These are phyloP conservation scores for Tuta absoluta DNA, from an alignment of 2,888 invertebrate genomes.

Conservation along the genomic window DNA sequence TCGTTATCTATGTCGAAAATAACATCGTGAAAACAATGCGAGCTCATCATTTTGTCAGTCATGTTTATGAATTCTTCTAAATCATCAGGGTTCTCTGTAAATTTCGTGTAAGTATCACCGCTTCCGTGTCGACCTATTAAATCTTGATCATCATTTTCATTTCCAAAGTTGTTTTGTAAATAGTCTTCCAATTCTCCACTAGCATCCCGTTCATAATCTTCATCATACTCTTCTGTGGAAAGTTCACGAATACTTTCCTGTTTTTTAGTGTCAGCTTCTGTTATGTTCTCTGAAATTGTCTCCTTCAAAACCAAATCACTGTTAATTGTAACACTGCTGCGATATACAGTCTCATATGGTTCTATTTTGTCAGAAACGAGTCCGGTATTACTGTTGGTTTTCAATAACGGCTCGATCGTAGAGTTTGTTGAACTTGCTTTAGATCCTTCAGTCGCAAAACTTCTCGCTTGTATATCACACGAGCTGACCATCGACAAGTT, in stretches of 20 bases:
- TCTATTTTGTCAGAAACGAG: conserved; percentile 38
- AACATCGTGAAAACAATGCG: conserved; percentile 43
- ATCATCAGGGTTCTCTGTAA: conserved; percentile 66
- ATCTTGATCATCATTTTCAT: conserved; percentile 43
- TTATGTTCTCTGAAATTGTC: background rate
- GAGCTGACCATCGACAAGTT: conserved; percentile 62
- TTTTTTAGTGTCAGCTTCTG: conserved; percentile 27
- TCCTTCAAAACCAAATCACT: background rate
- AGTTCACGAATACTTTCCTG: conserved; percentile 39
- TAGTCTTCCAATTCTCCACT: conserved; percentile 58
- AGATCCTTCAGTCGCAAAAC: conserved; percentile 33
- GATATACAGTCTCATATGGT: conserved; percentile 23
- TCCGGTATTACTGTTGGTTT: conserved; percentile 39
- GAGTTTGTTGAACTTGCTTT: conserved; percentile 36
- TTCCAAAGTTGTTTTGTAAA: conserved; percentile 49
- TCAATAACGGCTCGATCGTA: conserved; percentile 28
- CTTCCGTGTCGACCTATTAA: conserved; percentile 62
- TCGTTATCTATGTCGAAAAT: conserved; percentile 45
- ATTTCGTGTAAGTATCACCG: conserved; percentile 75
- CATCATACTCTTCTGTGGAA: conserved; percentile 57
- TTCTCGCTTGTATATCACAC: conserved; percentile 44
- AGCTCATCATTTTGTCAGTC: conserved; percentile 66
- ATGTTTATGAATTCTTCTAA: conserved; percentile 71
- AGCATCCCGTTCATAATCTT: conserved; percentile 57
- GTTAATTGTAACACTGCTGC: background rate